phyloP scores from a whole-genome alignment of 92 coral and sea anemone genomes.

The Galaxea fascicularis region DNA sequence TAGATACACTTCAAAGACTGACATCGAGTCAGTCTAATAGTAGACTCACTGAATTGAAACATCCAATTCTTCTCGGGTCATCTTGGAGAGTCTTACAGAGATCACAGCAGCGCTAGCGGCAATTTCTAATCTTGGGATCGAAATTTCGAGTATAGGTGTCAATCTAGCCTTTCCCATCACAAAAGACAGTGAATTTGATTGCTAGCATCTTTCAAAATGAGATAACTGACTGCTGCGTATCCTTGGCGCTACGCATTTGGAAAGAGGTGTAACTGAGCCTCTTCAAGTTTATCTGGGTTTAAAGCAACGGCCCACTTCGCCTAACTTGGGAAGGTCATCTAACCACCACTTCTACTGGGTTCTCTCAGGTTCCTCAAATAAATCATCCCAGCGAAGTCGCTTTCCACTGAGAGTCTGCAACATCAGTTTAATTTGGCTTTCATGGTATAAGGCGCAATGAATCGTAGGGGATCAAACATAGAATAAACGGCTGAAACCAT shows the following conservation, averaged over 20 bases:
- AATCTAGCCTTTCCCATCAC: conserved; percentile 55
- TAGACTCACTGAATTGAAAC: conserved; percentile 10
- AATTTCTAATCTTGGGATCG: conserved; percentile 55
- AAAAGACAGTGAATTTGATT: conserved; percentile 14
- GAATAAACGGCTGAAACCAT: conserved; percentile 34
- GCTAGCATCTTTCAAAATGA: not conserved
- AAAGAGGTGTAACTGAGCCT: no score
- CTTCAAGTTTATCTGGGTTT: not conserved
- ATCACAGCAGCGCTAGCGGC: conserved; percentile 24
- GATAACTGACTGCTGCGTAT: not conserved
- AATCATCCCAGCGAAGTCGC: not conserved
- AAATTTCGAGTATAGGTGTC: conserved; percentile 48
- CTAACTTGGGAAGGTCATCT: conserved; percentile 26
- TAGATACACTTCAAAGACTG: conserved; percentile 62
- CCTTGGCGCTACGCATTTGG: conserved; percentile 34
- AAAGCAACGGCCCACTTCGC: conserved; percentile 3
- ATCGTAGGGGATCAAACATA: conserved; percentile 37
- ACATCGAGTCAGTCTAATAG: conserved; percentile 61
- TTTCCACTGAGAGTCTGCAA: conserved; percentile 16
- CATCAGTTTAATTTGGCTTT: no score
- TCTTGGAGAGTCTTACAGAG: conserved; percentile 26
- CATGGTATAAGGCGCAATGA: conserved; percentile 29
- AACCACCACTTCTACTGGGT: conserved; percentile 32
- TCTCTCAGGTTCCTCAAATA: not conserved
- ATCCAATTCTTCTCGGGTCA: conserved; percentile 41